Evolutionary conservation across 53 echinoderm and acorn worm species (phyloP), one percentile per base, ranked within the genome.

Genomic region (Henricia sp.): DNA sequence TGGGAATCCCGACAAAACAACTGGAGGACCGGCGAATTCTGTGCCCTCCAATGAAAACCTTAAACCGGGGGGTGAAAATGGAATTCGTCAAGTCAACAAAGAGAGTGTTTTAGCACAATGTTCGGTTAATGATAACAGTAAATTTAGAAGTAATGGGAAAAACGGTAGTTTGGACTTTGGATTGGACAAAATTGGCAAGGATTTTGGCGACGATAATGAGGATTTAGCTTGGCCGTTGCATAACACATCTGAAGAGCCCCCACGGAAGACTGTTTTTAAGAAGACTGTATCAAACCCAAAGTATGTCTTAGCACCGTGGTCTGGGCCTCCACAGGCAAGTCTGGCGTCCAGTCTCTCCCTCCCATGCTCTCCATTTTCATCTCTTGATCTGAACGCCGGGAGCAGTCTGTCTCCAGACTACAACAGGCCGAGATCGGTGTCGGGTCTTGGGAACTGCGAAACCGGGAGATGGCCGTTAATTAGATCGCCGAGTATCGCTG

Each of bases 141-240:
- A 60, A 5, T 8, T 28, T 33, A 17, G 24, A 11, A 11, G 36
- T 23, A 25, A 52, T 10, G 12, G 9, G 8, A 17, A 54, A n/a
- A 6, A 17, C 9, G 54, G 19, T 36, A 37, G 1, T 50, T 21
- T n/a, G 3, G 19, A 17, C 6, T 4, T 4, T 2, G 50, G 19
- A 71, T 36, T 48, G 20, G 51, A 13, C 28, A 71, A 37, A 12
- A 54, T 35, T 28, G 57, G 29, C 16, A 12, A 52, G 13, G 16
- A 70, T 44, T 30, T 17, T 21, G 17, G 19, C 42, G 76, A 76
- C 35, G 55, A 44, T 23, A 64, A 63, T 6, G 80, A 80, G 20
- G 13, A 26, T 12, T 35, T 80, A 32, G 80, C 80, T 30, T 80
- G 80, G 80, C 80, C 80, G 35, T 64, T 80, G 50, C 35, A 62